Evolutionary conservation across 2,888 invertebrate genomes (phyloP), one percentile per base, ranked within the genome.

Genomic region (Zaprionus bogoriensis): DNA sequence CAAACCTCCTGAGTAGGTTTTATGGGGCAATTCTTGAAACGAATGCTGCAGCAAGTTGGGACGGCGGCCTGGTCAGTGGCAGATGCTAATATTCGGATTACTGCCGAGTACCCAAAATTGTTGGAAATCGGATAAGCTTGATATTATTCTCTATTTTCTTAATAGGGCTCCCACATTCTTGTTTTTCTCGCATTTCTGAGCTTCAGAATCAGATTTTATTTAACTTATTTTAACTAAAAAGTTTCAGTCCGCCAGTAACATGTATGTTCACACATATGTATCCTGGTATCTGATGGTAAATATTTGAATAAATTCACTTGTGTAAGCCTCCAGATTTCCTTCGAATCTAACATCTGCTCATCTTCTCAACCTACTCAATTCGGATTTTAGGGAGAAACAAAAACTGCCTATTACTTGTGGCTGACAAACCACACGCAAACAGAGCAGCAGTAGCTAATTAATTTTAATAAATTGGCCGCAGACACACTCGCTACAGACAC

Each of bases 391-490:
- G 9, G n/a, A 27, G n/a, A 14, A 57, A 51, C 14, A 32, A 55
- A 67, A 61, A 58, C 42, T 64, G 69, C 77, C 82, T 69, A 57
- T 79, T 61, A 51, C 64, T 65, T 61, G 74, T 39, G 58, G 63
- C 47, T 64, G 62, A 48, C 12, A 74, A 84, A 63, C 87, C 84
- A 53, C 84, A 80, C 62, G 81, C 74, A 77, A 77, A 77, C 70
- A 67, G 39, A 59, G 38, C 50, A 58, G 59, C 61, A 58, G 76
- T 65, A 86, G 84, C 87, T 81, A 81, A 84, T 81, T 81, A 87
- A 84, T 84, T 87, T 87, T 87, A 77, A 87, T 87, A 85, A 87
- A 84, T 87, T 87, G 75, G 77, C 81, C 87, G 42, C 74, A 83
- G 63, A 77, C 69, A 55, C 42, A 60, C 46, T 41, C 48, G 60